Evolutionary conservation across 2,888 invertebrate genomes (phyloP), one percentile per base, ranked within the genome.

Genomic region (Eugnorisma glareosa): DNA sequence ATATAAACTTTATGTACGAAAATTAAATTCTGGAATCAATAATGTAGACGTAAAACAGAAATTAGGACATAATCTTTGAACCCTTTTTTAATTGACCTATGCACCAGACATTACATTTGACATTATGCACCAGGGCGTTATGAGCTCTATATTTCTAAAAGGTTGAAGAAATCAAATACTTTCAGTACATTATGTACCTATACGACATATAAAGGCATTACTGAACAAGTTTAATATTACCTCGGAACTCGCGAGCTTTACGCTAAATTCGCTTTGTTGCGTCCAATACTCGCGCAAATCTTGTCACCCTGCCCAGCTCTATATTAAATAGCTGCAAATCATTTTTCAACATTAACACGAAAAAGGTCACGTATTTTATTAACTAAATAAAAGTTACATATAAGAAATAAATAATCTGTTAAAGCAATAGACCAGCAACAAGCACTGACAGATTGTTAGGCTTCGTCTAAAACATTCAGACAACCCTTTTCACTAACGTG

Each of bases 401-500:
- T 45, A 72, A 40, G 21, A 57, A 73, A 43, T n/a, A 67, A 43
- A 80, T 73, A 73, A 73, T 73, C 57, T 73, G 59, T 51, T 67
- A 35, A 67, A 72, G 66, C 71, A 76, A 81, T 80, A 72, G 54
- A 83, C 76, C 57, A 77, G 66, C 74, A 77, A 77, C 77, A 67
- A 77, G 63, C 67, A 67, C 66, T 72, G 71, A 73, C 80, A 73
- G 73, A 85, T 85, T 64, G 74, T 78, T 54, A 73, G 67, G 68
- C 61, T 73, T 77, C 77, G 64, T 77, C 71, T 78, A 67, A 73
- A 79, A 77, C 45, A 77, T 68, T 77, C 79, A 64, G 69, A 78
- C 66, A 87, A 87, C 85, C 86, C 86, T 86, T 87, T 85, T 87
- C 81, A 85, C 83, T 85, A 78, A 86, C 79, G 81, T 85, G 87